Base-by-base conservation (phyloP, 2,888 invertebrate genomes). In the Abscondita cerata region DNA sequence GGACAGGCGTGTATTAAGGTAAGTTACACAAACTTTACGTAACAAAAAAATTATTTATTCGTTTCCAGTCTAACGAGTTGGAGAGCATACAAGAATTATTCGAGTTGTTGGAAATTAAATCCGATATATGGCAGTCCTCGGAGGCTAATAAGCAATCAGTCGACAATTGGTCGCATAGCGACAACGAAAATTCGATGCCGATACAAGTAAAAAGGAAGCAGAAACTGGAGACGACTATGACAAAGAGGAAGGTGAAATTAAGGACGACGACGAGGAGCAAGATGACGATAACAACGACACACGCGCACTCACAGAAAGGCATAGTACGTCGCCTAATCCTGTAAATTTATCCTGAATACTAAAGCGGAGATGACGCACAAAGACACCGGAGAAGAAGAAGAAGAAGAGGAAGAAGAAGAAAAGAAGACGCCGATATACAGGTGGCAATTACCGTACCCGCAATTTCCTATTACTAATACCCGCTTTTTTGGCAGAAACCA, bases 1-100 rank as follows among this genome's bases (percentile, higher is more conserved):
- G 93, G 93, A 61, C 92, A 93, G 82, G 92, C 92, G 67, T 88
- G 89, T 72, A 89, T 91, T 71, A 89, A 90, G 84, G 91, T 91
- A 77, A 59, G 60, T 59, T 34, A 15, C 18, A 34, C 31, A 18
- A 36, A 36, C 13, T 44, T 44, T 44, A 19, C 44, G 44, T 44
- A 44, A 44, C 25, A 9, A 48, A 25, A n/a, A n/a, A 15, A 34
- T 51, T 46, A 48, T 63, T 38, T 48, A 51, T 60, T 46, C 38
- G 48, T 67, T 84, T 86, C 70, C 82, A 90, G 90, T 89, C 89
- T 69, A 87, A 86, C 72, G 93, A 93, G 83, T 87, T 93, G 72
- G 89, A 90, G 76, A 91, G 90, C 75, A 86, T 93, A 83, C 89
- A 91, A 81, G 93, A 93, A 80, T 81, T 93, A 57, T 89, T 93